Conservation (phyloP, 1,140 invertebrate species). For the Trissolcus basalis region DNA sequence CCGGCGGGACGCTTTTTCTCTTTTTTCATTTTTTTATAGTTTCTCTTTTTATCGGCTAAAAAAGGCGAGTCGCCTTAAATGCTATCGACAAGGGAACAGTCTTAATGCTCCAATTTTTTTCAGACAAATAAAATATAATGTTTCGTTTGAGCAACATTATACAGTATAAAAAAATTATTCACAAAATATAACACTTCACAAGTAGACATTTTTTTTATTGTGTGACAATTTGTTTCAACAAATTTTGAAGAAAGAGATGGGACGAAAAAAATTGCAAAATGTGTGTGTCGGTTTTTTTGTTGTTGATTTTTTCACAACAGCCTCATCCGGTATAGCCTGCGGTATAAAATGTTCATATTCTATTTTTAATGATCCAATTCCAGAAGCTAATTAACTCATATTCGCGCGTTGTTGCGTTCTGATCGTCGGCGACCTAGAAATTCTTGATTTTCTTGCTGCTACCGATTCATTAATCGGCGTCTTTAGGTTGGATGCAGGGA, state of each 20-base stretch:
- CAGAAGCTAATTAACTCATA: constrained; percentile 60
- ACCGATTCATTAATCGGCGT: constrained; percentile 41
- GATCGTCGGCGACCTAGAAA: constrained; percentile 46
- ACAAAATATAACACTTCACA: too few relatives aligned
- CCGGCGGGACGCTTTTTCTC: constrained; percentile 37
- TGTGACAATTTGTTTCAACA: too few relatives aligned
- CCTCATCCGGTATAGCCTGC: constrained; percentile 54
- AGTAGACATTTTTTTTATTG: too few relatives aligned
- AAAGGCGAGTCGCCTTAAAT: constrained; percentile 48
- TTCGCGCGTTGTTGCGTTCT: constrained; percentile 8
- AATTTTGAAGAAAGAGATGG: too few relatives aligned
- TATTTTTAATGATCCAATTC: constrained; percentile 59
- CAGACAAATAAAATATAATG: too few relatives aligned
- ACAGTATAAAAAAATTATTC: too few relatives aligned
- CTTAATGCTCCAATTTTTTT: too few relatives aligned
- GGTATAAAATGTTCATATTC: constrained; percentile 60
- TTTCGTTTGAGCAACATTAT: constrained; percentile 61
- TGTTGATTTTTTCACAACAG: constrained; percentile 19
- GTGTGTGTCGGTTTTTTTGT: too few relatives aligned
- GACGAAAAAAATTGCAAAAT: too few relatives aligned
- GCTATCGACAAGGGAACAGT: constrained; percentile 23
- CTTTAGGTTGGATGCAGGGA: neutral
- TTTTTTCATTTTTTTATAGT: constrained; percentile 33
- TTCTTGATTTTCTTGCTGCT: constrained; percentile 41
- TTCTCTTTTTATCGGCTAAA: constrained; percentile 53